phyloP scores from a whole-genome alignment of 1,140 invertebrate genomes.

The Hypothenemus hampei region DNA sequence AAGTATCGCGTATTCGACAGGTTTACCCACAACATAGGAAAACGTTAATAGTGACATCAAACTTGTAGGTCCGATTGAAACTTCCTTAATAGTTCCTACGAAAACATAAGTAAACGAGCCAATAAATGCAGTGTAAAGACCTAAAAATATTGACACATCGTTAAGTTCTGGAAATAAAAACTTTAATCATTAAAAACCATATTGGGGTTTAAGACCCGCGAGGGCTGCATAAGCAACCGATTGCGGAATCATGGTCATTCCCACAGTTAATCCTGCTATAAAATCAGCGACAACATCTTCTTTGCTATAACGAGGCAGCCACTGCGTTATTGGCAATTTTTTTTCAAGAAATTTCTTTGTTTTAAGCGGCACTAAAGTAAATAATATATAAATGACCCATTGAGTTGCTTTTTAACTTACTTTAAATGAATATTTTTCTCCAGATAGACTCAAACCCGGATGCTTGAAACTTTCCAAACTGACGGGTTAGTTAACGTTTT shows the following conservation, averaged over 20 bases:
- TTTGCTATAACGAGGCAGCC: conserved; percentile 62
- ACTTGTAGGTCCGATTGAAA: conserved; percentile 85
- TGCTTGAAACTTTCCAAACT: too few relatives aligned
- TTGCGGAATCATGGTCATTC: conserved; percentile 71
- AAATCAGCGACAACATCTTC: conserved; percentile 63
- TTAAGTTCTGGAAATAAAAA: too few relatives aligned
- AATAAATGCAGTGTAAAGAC: conserved; percentile 85
- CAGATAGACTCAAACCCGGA: too few relatives aligned
- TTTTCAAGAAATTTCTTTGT: conserved; percentile 20
- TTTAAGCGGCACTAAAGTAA: too few relatives aligned
- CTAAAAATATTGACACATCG: conserved; percentile 11
- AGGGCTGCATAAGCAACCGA: conserved; percentile 73
- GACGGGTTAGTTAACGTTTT: too few relatives aligned
- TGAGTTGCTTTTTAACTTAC: too few relatives aligned
- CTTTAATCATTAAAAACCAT: too few relatives aligned
- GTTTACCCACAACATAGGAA: conserved; percentile 65
- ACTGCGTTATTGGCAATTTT: conserved; percentile 48
- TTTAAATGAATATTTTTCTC: too few relatives aligned
- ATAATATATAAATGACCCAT: too few relatives aligned
- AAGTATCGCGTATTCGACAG: conserved; percentile 71
- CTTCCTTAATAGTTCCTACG: conserved; percentile 76
- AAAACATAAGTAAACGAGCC: conserved; percentile 81
- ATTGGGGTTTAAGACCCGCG: conserved; percentile 69
- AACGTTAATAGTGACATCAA: conserved; percentile 76
- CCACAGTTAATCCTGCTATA: conserved; percentile 83